phyloP scores from a whole-genome alignment of 1,140 invertebrate genomes.

The Luehdorfia chinensis region DNA sequence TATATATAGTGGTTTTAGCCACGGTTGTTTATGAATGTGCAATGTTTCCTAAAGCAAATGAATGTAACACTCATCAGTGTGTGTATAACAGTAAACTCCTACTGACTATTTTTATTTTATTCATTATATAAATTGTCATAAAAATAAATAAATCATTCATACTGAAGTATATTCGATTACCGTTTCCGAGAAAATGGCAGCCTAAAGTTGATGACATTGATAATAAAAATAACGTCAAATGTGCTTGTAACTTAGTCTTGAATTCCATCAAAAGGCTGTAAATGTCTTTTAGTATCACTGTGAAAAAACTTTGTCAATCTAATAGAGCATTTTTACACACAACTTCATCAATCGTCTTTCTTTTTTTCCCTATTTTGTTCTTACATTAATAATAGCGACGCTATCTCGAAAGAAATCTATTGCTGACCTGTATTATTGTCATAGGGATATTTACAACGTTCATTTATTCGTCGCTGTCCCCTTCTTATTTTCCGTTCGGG shows the following conservation, averaged over 20 bases:
- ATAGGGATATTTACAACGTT: conserved; percentile 71
- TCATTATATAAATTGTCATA: too few relatives aligned
- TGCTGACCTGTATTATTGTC: conserved; percentile 77
- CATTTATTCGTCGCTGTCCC: conserved; percentile 72
- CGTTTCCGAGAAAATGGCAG: too few relatives aligned
- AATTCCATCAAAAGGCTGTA: conserved; percentile 21
- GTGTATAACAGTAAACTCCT: too few relatives aligned
- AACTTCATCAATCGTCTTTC: conserved; percentile 54
- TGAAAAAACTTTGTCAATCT: conserved; percentile 32
- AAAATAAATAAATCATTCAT: too few relatives aligned
- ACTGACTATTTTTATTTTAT: too few relatives aligned
- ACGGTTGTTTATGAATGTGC: too few relatives aligned
- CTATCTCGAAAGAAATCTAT: conserved; percentile 68
- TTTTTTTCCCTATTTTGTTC: conserved; percentile 68
- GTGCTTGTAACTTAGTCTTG: conserved; percentile 19
- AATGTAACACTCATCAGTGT: too few relatives aligned
- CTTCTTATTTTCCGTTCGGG: conserved; percentile 73
- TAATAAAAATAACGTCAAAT: conserved; percentile 7
- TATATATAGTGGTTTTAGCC: too few relatives aligned
- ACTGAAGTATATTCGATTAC: too few relatives aligned
- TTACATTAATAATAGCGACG: conserved; percentile 64
- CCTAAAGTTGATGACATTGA: too few relatives aligned
- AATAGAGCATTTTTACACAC: conserved; percentile 20
- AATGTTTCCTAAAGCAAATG: too few relatives aligned
- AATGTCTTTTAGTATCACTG: conserved; percentile 26